Base-by-base conservation (phyloP, 1,140 invertebrate genomes). In the Thrips palmi region DNA sequence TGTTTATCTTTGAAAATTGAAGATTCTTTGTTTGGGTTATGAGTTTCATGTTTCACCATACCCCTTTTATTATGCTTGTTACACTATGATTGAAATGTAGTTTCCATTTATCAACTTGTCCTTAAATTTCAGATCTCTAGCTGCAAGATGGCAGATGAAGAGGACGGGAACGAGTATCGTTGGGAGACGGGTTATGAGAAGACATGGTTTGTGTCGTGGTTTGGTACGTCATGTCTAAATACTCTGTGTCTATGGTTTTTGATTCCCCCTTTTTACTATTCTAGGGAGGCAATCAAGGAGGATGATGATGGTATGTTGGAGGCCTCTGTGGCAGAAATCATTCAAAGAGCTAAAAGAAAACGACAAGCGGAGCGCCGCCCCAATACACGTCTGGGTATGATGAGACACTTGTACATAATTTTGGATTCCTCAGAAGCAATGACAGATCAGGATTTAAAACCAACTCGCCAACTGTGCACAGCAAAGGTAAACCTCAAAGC, bases 121-220 rank as follows among this genome's bases (percentile, higher is more conserved):
- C n/a, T n/a, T n/a, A n/a, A n/a, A n/a, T n/a, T n/a, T n/a, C n/a
- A n/a, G n/a, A n/a, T n/a, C n/a, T n/a, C n/a, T n/a, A n/a, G n/a
- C n/a, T n/a, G 33, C 12, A 30, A 30, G 30, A 76, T 77, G 65
- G 73, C 67, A 37, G 77, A 83, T 33, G 80, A 88, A 35, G 83
- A 86, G 28, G 84, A 88, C 52, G 70, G 74, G 28, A 88, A 89
- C 52, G 87, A 89, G 52, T 96, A 96, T 55, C 70, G 87, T 17
- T 96, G 89, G 89, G 89, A 96, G 57, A 89, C 83, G 28, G 91
- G 89, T 50, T 97, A 96, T 62, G 89, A 97, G 58, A 89, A 88
- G 60, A 91, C 86, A 52, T 92, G 87, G 87, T 85, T 10, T 14
- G 10, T 31, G 22, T 19, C 10, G 18, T 29, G 14, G 17, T 31